Percentiles rank a stretch among this genome's conserved stretches.
These are phyloP conservation scores for Hypocryptadius cinnamomeus DNA, from an alignment of 2,113 vertebrate species.

Conservation along the genomic window DNA sequence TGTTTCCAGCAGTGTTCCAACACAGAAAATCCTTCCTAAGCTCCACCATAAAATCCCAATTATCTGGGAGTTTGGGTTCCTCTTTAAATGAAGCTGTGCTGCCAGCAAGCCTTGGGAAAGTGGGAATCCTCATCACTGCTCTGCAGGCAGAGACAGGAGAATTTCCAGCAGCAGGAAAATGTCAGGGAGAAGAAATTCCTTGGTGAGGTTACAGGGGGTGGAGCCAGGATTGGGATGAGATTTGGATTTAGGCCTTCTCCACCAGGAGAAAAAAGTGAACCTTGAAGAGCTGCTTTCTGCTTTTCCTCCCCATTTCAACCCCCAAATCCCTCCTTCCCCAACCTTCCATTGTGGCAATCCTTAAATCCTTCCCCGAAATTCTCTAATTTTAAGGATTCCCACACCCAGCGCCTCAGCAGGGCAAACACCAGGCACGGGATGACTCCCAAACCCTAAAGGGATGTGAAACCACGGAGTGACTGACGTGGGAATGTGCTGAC, in stretches of 20 bases:
- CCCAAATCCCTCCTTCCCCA: neutral
- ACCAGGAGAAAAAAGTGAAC: neutral
- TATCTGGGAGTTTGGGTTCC: neutral
- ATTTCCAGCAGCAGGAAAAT: neutral
- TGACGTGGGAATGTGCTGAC: conserved; percentile 90
- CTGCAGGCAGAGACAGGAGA: neutral
- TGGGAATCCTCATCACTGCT: neutral
- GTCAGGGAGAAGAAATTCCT: neutral
- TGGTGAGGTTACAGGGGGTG: too few relatives aligned
- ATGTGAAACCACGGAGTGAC: accelerated
- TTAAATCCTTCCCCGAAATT: neutral
- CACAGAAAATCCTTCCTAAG: neutral
- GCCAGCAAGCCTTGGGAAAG: neutral
- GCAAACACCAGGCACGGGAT: accelerated
- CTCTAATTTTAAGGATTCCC: neutral
- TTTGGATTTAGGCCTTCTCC: neutral
- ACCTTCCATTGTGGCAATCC: neutral
- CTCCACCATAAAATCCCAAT: neutral
- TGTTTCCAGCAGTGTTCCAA: neutral
- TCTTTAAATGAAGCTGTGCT: neutral
- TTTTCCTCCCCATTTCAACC: neutral
- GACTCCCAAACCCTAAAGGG: neutral
- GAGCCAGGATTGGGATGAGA: neutral
- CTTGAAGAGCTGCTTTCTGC: neutral
- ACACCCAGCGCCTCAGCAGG: neutral